These are phyloP conservation scores for Myotis lucifugus DNA, from an alignment of 2,113 vertebrate genomes.

Conservation along the genomic window DNA sequence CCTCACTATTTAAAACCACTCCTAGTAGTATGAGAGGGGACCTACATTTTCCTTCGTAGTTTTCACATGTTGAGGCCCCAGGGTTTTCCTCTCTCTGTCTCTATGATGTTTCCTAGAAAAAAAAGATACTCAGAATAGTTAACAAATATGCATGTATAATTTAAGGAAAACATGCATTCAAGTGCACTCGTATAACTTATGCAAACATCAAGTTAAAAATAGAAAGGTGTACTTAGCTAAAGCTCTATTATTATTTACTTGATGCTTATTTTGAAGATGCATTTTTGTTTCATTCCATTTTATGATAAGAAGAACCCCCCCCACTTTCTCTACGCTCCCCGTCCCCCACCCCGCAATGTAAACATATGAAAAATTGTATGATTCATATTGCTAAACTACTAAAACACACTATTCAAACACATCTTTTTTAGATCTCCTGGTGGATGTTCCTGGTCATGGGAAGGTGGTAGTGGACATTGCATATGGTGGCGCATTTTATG, in stretches of 20 bases:
- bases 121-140: not conserved
- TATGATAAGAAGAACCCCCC: not conserved
- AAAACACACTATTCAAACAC: slow-evolving; percentile 27
- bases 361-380: not conserved
- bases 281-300: slow-evolving; percentile 9
- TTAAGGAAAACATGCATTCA: not conserved
- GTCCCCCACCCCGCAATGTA: not conserved
- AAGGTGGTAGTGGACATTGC: slow-evolving; percentile 90
- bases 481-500: slow-evolving; percentile 96
- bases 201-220: not conserved
- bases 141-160: not conserved
- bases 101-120: not conserved
- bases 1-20: not conserved
- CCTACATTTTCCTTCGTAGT: not conserved
- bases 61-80: not conserved
- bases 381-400: not conserved
- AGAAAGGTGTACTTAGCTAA: not conserved
- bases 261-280: slow-evolving; percentile 9
- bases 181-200: not conserved
- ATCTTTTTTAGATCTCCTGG: slow-evolving; percentile 85
- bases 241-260: not conserved
- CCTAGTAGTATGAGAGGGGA: not conserved
- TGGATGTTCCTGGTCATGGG: slow-evolving; percentile 88
- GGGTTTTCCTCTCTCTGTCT: not conserved
- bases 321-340: too few species aligned